Conservation (phyloP, 2,797 vertebrate genomes). For the Tamandua tetradactyla region DNA sequence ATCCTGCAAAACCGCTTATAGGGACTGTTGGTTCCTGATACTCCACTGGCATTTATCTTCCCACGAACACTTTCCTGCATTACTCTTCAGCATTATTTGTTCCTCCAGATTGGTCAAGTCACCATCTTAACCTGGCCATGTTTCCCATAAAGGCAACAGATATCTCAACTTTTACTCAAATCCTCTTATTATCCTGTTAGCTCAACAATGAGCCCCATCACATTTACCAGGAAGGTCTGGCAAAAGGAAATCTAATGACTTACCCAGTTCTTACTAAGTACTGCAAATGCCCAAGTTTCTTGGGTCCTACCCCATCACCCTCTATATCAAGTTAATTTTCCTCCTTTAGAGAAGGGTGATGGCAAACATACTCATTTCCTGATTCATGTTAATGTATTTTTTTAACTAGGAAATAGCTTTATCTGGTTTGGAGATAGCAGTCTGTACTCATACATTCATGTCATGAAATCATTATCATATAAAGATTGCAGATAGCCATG, state of each 20-base stretch:
- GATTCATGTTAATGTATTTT: neutral
- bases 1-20: neutral
- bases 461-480: neutral
- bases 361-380: neutral
- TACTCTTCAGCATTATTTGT: no score
- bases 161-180: neutral
- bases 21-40: neutral
- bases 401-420: neutral
- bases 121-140: neutral
- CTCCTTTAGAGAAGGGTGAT: neutral
- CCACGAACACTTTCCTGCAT: no score
- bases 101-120: neutral
- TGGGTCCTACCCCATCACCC: neutral
- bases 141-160: neutral
- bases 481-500: neutral
- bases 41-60: neutral
- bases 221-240: neutral
- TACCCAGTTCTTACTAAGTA: neutral
- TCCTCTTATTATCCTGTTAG: neutral
- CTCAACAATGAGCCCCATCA: neutral
- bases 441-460: neutral
- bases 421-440: neutral
- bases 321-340: neutral
- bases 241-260: neutral
- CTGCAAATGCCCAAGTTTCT: neutral